Percentiles rank a stretch among this genome's conserved stretches.
These are phyloP conservation scores for Onychomys arenicola DNA, from an alignment of 2,797 vertebrate species.

Conservation along the genomic window DNA sequence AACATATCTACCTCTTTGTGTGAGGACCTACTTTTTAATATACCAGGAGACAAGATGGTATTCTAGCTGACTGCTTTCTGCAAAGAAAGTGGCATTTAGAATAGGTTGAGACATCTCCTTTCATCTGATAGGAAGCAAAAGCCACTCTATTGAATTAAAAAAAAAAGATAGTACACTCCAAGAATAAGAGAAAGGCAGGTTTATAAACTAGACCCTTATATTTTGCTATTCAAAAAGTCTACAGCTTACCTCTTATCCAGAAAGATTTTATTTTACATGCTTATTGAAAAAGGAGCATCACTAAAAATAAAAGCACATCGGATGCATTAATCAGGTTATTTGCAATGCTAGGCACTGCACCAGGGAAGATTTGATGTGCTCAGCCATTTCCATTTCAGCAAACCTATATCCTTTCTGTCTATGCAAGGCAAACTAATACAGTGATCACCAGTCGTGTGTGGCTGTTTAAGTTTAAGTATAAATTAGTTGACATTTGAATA, in stretches of 20 bases:
- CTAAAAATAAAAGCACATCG: constrained; percentile 54
- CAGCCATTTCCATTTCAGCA: background rate
- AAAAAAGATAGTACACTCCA: background rate
- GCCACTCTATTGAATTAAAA: constrained; percentile 38
- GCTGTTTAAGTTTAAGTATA: constrained; percentile 34
- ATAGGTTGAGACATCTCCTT: constrained; percentile 52
- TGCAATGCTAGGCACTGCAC: background rate
- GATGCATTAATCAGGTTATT: constrained; percentile 42
- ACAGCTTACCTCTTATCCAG: constrained; percentile 29
- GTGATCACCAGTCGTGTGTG: background rate
- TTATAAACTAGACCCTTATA: constrained; percentile 48
- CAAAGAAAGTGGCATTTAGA: constrained; percentile 43
- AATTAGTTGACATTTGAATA: constrained; percentile 34
- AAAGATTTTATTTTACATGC: constrained; percentile 57
- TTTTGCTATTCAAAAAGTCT: constrained; percentile 43
- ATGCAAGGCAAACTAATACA: background rate
- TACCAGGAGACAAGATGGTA: background rate
- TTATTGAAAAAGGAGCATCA: constrained; percentile 44
- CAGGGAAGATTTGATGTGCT: background rate
- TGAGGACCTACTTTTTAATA: background rate
- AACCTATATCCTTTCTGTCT: background rate
- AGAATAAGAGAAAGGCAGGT: constrained; percentile 29
- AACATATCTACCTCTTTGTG: background rate
- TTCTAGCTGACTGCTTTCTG: constrained; percentile 11
- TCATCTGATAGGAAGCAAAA: constrained; percentile 63